These are phyloP conservation scores for Aspidoscelis tigris DNA, from an alignment of 2,113 vertebrate species.

Conservation along the genomic window DNA sequence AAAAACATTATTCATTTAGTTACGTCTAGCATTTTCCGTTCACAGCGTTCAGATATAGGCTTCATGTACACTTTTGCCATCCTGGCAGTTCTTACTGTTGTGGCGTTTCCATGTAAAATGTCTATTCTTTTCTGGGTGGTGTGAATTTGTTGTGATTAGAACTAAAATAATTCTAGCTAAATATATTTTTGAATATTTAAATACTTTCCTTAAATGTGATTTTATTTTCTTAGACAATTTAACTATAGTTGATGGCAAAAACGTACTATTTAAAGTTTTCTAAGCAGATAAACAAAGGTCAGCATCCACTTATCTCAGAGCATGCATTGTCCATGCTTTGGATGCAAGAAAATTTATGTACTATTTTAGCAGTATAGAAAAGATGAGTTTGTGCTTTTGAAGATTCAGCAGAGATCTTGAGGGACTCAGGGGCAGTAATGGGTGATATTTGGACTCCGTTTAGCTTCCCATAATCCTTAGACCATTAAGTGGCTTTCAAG, in stretches of 20 bases:
- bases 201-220: not conserved
- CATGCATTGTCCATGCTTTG: not conserved
- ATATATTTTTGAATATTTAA: not conserved
- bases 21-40: constrained; percentile 74
- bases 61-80: constrained; percentile 54
- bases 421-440: not conserved
- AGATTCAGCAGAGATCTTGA: not conserved
- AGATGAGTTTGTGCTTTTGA: not conserved
- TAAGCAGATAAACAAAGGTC: not conserved
- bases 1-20: constrained; percentile 69
- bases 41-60: constrained; percentile 71
- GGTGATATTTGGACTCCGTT: not conserved
- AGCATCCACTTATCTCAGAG: constrained; percentile 7
- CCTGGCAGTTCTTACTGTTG: constrained; percentile 50
- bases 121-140: constrained; percentile 41
- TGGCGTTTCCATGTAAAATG: constrained; percentile 49
- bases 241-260: not conserved
- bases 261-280: not conserved
- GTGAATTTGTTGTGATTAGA: constrained; percentile 35
- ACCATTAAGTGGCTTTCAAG: not conserved
- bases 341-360: not conserved
- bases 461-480: not conserved
- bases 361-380: not conserved
- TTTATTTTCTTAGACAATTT: not conserved
- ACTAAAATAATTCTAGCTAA: not conserved